A percentile compares a stretch with the other conserved stretches of the same genome.
These are phyloP conservation scores for Leptocoma aspasia DNA, from an alignment of 2,113 vertebrate species.

Conservation along the genomic window DNA sequence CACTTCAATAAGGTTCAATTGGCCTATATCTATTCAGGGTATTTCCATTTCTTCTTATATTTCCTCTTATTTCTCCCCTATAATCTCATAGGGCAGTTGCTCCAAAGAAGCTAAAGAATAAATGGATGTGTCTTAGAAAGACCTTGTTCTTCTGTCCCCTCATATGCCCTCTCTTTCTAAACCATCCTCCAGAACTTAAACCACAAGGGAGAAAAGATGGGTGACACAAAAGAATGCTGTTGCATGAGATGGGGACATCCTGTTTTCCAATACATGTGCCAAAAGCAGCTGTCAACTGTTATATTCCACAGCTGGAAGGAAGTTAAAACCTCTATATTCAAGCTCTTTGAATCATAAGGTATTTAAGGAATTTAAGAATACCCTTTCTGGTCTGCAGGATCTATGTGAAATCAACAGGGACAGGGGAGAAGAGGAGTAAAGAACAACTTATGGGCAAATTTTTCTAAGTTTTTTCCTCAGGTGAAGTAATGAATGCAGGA, in stretches of 20 bases:
- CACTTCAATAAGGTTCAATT: not conserved
- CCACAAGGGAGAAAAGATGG: not conserved
- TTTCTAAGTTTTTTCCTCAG: not conserved
- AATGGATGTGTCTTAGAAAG: not conserved
- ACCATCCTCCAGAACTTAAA: not conserved
- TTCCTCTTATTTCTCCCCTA: not conserved
- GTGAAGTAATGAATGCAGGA: not conserved
- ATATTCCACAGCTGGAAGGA: conserved; percentile 28
- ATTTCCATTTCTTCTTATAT: not conserved
- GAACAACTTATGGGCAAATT: not conserved
- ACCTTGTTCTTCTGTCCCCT: not conserved
- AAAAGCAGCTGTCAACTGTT: conserved; percentile 29
- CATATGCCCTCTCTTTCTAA: not conserved
- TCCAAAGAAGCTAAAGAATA: not conserved
- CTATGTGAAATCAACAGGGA: not conserved
- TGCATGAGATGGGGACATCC: not conserved
- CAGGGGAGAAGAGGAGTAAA: not conserved
- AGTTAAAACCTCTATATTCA: not conserved
- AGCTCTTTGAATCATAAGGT: not conserved
- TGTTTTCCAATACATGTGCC: not conserved
- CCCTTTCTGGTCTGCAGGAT: not conserved
- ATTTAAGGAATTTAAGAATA: not conserved
- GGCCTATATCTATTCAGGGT: not conserved
- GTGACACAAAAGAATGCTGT: not conserved
- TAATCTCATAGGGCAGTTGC: not conserved